Percentiles rank a stretch among this genome's conserved stretches.
These are phyloP conservation scores for Porites lobata DNA, from an alignment of 92 coral and sea anemone species.

Conservation along the genomic window DNA sequence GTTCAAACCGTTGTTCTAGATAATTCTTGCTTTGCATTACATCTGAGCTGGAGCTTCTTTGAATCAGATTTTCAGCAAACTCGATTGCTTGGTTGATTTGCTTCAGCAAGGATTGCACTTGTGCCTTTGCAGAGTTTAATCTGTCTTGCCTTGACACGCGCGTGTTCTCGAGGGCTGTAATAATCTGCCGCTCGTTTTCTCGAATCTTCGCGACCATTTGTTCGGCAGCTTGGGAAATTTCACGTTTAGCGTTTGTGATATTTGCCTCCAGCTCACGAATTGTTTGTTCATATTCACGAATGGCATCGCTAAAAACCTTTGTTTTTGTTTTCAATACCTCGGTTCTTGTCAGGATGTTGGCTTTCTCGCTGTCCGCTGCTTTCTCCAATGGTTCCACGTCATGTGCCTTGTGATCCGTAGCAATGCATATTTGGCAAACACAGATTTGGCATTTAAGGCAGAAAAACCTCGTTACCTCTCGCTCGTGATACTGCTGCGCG, in stretches of 20 bases:
- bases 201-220: not conserved
- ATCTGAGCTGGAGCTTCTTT: not conserved
- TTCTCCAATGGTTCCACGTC: too few relatives aligned
- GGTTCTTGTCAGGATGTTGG: too few relatives aligned
- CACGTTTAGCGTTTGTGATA: not conserved
- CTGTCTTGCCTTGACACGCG: not conserved
- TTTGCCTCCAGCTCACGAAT: not conserved
- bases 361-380: too few relatives aligned
- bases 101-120: not conserved
- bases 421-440: too few relatives aligned
- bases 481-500: too few relatives aligned
- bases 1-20: not conserved
- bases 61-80: not conserved
- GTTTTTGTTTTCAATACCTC: too few relatives aligned
- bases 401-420: too few relatives aligned
- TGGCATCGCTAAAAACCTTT: not conserved
- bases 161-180: not conserved
- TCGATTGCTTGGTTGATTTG: not conserved
- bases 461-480: too few relatives aligned
- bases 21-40: not conserved
- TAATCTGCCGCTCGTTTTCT: not conserved
- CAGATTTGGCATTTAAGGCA: too few relatives aligned
- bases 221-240: not conserved
- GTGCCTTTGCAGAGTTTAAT: not conserved
- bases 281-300: not conserved